A percentile compares a stretch with the other conserved stretches of the same genome.
Evolutionary conservation across 53 echinoderm and acorn worm species (phyloP).

Genomic region (Antedon mediterranea): DNA sequence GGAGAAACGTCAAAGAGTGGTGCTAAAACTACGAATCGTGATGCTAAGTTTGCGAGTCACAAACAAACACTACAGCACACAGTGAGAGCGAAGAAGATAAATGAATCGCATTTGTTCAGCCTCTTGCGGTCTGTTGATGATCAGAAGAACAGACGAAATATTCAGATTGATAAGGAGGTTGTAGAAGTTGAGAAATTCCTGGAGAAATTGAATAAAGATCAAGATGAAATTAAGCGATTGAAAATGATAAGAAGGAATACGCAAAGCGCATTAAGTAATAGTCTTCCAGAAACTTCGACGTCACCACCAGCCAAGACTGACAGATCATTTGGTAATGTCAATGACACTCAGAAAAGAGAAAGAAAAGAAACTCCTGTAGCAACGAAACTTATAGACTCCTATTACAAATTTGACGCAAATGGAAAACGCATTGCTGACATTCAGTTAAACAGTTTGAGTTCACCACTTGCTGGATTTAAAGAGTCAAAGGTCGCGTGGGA

Average conservation of each 20-base stretch:
- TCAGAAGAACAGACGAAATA: constrained; percentile 34
- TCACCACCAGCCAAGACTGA: not conserved
- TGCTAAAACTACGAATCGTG: constrained; percentile 1
- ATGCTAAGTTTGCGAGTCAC: constrained; percentile 62
- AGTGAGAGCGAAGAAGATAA: constrained; percentile 59
- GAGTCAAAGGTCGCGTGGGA: not conserved
- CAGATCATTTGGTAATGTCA: too few species aligned
- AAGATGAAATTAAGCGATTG: constrained; percentile 16
- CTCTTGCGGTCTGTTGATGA: constrained; percentile 62
- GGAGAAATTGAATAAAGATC: constrained; percentile 38
- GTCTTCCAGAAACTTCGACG: not conserved
- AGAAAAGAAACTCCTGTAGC: not conserved
- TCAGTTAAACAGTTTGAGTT: not conserved
- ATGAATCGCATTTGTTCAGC: constrained; percentile 70
- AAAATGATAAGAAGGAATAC: not conserved
- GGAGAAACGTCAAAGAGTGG: not conserved
- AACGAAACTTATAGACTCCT: constrained; percentile 20
- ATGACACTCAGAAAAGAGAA: too few species aligned
- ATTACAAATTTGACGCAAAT: constrained; percentile 35
- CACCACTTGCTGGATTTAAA: not conserved
- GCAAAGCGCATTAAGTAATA: not conserved
- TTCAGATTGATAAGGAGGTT: constrained; percentile 84
- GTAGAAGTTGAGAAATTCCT: constrained; percentile 55
- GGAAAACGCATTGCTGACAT: constrained; percentile 22
- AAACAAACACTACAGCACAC: constrained; percentile 66